phyloP scores from a whole-genome alignment of 2,888 invertebrate genomes.

The Bembecia ichneumoniformis region DNA sequence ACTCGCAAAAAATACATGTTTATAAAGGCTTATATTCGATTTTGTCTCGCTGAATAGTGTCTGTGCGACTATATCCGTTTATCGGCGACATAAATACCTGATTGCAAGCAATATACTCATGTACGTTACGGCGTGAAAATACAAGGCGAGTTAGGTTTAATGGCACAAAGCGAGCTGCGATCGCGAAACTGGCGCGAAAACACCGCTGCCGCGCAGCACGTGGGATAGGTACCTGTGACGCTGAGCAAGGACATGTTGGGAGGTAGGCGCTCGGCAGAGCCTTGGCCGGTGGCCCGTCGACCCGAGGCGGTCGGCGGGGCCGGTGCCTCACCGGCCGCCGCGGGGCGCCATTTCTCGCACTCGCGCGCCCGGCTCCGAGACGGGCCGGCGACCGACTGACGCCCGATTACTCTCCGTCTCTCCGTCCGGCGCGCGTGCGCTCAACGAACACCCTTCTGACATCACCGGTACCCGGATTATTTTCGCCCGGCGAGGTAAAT shows the following conservation, averaged over 20 bases:
- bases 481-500: conserved; percentile 71
- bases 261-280: conserved; percentile 37
- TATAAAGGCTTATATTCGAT: neutral
- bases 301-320: conserved; percentile 72
- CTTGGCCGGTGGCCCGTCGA: conserved; percentile 63
- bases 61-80: neutral
- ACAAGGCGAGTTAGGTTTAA: conserved; percentile 28
- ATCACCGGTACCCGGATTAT: conserved; percentile 70
- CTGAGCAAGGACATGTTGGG: conserved; percentile 72
- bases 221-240: conserved; percentile 58
- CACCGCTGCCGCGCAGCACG: conserved; percentile 20
- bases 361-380: conserved; percentile 57
- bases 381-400: conserved; percentile 64
- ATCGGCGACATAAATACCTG: conserved; percentile 26
- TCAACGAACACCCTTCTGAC: conserved; percentile 36
- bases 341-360: conserved; percentile 62
- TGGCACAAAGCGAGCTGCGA: conserved; percentile 32
- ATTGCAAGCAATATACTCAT: conserved; percentile 29
- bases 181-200: conserved; percentile 22
- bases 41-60: neutral
- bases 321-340: conserved; percentile 71
- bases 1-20: no score
- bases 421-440: conserved; percentile 26
- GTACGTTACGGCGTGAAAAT: conserved; percentile 41
- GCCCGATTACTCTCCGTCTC: conserved; percentile 30